Evolutionary conservation across 2,888 invertebrate species (phyloP).

Genomic region (Melolontha melolontha): DNA sequence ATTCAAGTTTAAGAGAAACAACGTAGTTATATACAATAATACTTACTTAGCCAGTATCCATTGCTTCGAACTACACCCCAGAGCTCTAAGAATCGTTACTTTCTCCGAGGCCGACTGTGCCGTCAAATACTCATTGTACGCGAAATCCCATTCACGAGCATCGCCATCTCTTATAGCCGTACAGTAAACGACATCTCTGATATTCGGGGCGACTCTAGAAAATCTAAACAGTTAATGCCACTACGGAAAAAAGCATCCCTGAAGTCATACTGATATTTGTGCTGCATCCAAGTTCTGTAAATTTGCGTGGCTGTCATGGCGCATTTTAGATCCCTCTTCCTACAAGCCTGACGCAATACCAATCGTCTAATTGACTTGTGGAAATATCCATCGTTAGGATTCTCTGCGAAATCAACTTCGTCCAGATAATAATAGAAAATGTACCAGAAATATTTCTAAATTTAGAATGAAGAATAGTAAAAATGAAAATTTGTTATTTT

Average conservation of each 20-base stretch:
- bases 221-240: conserved; percentile 42
- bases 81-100: conserved; percentile 69
- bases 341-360: conserved; percentile 71
- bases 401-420: conserved; percentile 68
- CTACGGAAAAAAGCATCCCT: conserved; percentile 28
- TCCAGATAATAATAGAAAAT: conserved; percentile 66
- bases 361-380: conserved; percentile 69
- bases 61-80: conserved; percentile 70
- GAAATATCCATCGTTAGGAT: conserved; percentile 66
- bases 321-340: conserved; percentile 67
- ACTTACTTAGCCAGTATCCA: conserved; percentile 70
- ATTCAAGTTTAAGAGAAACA: too few relatives aligned
- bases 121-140: conserved; percentile 68
- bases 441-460: conserved; percentile 37
- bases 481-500: conserved; percentile 40
- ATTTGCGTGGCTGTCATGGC: conserved; percentile 65
- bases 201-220: conserved; percentile 72
- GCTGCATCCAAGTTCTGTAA: conserved; percentile 68
- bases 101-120: conserved; percentile 72
- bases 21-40: neutral
- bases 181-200: conserved; percentile 75
- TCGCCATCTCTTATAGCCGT: conserved; percentile 74
- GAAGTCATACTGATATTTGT: conserved; percentile 61
- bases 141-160: conserved; percentile 76
- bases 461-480: conserved; percentile 17